Base-by-base conservation (phyloP, 2,888 invertebrate genomes). In the Scelioninae gen. 1 region DNA sequence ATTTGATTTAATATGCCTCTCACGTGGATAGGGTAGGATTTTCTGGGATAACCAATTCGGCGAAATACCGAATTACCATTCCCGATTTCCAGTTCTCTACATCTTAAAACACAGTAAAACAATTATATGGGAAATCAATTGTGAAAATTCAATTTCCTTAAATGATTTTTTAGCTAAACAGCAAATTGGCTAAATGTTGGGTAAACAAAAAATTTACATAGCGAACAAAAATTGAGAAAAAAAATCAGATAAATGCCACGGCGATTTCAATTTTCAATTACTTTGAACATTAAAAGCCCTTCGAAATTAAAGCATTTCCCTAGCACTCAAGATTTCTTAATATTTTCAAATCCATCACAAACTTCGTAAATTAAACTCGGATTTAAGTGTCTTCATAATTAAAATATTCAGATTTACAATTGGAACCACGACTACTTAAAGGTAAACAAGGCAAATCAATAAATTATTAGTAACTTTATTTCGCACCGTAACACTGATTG, bases 31-130 rank as follows among this genome's bases (percentile, higher is more conserved):
- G 23, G 58, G 45, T 43, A n/a, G 65, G 78, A 78, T 78, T 58
- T 78, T 65, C 78, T 65, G 43, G 78, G 71, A 63, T 71, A 58
- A 63, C 55, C 76, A 53, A 68, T 68, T 60, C 29, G 32, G 34
- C 15, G 23, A 58, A 58, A 43, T 38, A 49, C 56, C 11, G 43
- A 58, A 60, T 55, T 56, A 60, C 34, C 23, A 32, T 69, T 58
- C 31, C 43, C 10, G 32, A 32, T n/a, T 55, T 53, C 9, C 32
- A 55, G 32, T 66, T 49, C 40, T 53, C 66, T 40, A 29, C 8
- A 38, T n/a, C 13, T 53, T 38, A 23, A 40, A 40, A 31, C 53
- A 9, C 38, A 4, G 40, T 15, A 29, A 66, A 53, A 51, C 38
- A 51, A 65, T 34, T 32, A 29, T 10, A 23, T 49, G 49, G 10